Conservation (phyloP, 2,888 invertebrate genomes). For the Margaritifera margaritifera region DNA sequence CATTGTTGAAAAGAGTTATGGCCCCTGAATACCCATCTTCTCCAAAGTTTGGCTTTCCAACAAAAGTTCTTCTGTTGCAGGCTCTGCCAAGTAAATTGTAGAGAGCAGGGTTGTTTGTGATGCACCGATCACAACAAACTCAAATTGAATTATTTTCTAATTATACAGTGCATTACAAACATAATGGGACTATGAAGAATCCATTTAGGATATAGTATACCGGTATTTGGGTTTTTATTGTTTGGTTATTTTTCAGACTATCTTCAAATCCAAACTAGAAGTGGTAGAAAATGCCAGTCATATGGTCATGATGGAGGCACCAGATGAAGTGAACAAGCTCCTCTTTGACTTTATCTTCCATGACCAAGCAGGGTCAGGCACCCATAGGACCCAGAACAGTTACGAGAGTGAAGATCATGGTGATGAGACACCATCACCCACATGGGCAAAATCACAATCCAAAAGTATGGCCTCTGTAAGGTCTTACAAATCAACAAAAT, state of each 20-base stretch:
- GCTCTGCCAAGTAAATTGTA: too few species aligned
- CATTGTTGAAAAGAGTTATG: too few species aligned
- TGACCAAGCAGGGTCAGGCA: slow-evolving; percentile 1
- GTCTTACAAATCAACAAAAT: slow-evolving; percentile 27
- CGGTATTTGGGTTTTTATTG: not conserved
- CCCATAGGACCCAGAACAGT: not conserved
- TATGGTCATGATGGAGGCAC: slow-evolving; percentile 81
- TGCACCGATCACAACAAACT: too few species aligned
- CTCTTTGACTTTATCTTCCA: slow-evolving; percentile 78
- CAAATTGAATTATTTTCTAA: too few species aligned
- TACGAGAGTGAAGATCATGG: not conserved
- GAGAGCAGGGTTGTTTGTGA: too few species aligned
- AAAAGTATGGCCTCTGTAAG: slow-evolving; percentile 7
- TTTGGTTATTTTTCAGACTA: slow-evolving; percentile 75
- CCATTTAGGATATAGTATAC: not conserved
- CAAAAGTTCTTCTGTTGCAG: too few species aligned
- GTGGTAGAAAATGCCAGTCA: slow-evolving; percentile 81
- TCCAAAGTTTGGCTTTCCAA: too few species aligned
- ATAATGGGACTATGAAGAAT: too few species aligned
- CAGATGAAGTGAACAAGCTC: slow-evolving; percentile 79
- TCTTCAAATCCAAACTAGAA: slow-evolving; percentile 80
- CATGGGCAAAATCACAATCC: too few species aligned
- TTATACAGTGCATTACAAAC: too few species aligned
- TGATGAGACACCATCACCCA: not conserved
- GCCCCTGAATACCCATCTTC: too few species aligned